Evolutionary conservation across 2,888 invertebrate genomes (phyloP), one percentile per base, ranked within the genome.

Genomic region (Tipula helvola): DNA sequence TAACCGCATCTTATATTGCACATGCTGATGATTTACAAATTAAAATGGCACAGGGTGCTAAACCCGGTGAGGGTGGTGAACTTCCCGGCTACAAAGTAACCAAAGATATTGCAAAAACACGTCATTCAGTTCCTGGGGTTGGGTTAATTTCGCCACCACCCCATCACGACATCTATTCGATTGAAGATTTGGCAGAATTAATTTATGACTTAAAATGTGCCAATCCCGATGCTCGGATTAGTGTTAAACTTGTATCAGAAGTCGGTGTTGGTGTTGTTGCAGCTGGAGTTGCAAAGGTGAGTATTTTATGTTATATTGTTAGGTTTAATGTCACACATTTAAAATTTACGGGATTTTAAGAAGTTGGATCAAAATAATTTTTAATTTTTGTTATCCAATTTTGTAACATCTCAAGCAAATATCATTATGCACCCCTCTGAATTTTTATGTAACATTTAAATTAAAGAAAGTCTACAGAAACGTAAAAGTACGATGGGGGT

Each of bases 11-110:
- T 0, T 99, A 99, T 91, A 92, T 99, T 88, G 98, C 99, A 8
- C 97, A 99, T 92, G 97, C 99, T 0, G 99, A 99, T 91, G 99
- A 99, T 91, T 91, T 99, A 88, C 99, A 99, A 92, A 99, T 99
- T 90, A 99, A 99, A 93, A 99, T 99, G 99, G 99, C 99, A 7
- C 98, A 99, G 92, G 99, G 99, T 1, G 99, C 99, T 87, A 99
- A 99, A 91, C 99, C 99, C 0, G 99, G 99, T 0, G 99, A 99
- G 92, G 99, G 99, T 36, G 99, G 99, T 2, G 99, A 99, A 92
- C 91, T 99, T 87, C 99, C 99, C 0, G 99, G 94, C 5, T 95
- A 95, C 89, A 94, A 98, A 95, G 98, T 99, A 41, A 97, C 98
- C 0, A 95, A 96, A 89, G 98, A 97, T 88, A 99, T 99, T 89